Conservation (phyloP, 2,888 invertebrate genomes). For the Drosophila monieri region DNA sequence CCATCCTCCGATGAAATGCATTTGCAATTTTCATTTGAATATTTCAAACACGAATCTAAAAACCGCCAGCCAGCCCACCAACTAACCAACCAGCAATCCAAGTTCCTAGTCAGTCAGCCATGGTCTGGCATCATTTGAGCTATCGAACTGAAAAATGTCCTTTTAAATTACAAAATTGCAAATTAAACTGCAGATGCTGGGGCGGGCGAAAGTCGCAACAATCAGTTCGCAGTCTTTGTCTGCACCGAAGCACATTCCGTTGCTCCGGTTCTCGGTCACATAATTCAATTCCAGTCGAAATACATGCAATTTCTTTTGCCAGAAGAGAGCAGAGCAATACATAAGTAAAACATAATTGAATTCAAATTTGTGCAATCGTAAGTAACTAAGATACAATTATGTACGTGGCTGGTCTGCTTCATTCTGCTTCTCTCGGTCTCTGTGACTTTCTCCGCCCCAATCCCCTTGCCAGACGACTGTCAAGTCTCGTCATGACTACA, state of each 20-base stretch:
- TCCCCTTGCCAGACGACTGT: constrained; percentile 51
- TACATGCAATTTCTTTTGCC: constrained; percentile 73
- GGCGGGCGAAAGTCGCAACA: constrained; percentile 37
- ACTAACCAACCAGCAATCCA: constrained; percentile 15
- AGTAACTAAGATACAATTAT: constrained; percentile 79
- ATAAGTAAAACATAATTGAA: constrained; percentile 79
- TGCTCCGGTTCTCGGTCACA: constrained; percentile 54
- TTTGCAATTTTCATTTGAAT: constrained; percentile 53
- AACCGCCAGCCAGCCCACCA: constrained; percentile 23
- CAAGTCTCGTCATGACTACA: constrained; percentile 77
- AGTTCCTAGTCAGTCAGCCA: constrained; percentile 47
- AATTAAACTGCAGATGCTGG: constrained; percentile 65
- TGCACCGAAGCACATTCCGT: constrained; percentile 12
- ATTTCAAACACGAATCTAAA: constrained; percentile 51
- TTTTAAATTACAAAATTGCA: constrained; percentile 79
- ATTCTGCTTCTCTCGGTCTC: constrained; percentile 19
- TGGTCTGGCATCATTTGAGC: constrained; percentile 70
- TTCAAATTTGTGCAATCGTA: constrained; percentile 79
- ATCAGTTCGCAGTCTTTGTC: constrained; percentile 38
- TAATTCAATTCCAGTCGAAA: constrained; percentile 77
- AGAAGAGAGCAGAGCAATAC: constrained; percentile 53
- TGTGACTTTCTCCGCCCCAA: constrained; percentile 13
- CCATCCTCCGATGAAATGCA: constrained; percentile 43
- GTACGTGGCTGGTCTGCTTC: constrained; percentile 69
- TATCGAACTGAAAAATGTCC: constrained; percentile 79